Conservation (phyloP, 2,797 vertebrate species). For the Sebastes variabilis region DNA sequence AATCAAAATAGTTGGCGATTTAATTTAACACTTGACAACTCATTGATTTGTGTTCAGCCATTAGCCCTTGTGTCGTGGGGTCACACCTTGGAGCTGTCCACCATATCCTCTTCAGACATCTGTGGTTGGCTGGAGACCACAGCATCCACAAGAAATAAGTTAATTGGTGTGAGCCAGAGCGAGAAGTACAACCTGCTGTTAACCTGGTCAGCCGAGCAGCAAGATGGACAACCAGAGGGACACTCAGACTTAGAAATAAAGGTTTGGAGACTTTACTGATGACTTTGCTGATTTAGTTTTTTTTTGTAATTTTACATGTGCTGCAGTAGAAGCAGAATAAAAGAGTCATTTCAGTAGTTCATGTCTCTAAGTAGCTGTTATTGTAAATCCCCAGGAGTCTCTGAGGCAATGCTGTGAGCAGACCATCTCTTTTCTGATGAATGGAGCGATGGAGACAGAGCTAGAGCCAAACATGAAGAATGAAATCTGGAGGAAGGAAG, state of each 20-base stretch:
- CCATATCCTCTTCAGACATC: constrained; percentile 56
- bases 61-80: constrained; percentile 86
- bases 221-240: neutral
- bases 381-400: constrained; percentile 48
- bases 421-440: constrained; percentile 48
- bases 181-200: constrained; percentile 75
- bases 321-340: neutral
- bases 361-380: neutral
- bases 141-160: neutral
- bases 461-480: neutral
- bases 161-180: neutral
- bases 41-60: constrained; percentile 74
- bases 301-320: neutral
- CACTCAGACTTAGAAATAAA: neutral
- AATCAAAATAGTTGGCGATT: too few species aligned
- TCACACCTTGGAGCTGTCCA: constrained; percentile 83
- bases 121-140: constrained; percentile 80
- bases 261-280: constrained; percentile 34
- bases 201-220: constrained; percentile 46
- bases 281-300: neutral
- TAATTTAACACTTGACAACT: too few species aligned
- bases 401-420: constrained; percentile 74
- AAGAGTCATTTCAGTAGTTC: neutral
- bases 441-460: neutral
- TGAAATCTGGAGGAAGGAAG: constrained; percentile 4